Base-by-base conservation (phyloP, 2,888 invertebrate genomes). In the Tribolium freemani region DNA sequence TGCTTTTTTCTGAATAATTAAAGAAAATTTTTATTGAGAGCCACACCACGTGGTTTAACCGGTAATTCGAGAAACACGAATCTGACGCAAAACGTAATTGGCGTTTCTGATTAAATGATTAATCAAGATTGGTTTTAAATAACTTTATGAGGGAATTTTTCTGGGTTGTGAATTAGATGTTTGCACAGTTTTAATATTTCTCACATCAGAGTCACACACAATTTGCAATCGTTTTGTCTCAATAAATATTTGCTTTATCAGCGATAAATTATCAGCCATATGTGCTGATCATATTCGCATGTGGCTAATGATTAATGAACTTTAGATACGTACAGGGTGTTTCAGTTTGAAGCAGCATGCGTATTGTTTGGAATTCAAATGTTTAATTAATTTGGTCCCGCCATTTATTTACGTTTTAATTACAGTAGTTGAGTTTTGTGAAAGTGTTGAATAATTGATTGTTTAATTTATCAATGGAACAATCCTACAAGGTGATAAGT, bases 1-100 rank as follows among this genome's bases (percentile, higher is more conserved):
- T 20, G 48, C 30, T 48, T 60, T 48, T 64, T 64, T 13, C 20
- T 20, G 51, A 63, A 63, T 63, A 50, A 50, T 61, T 60, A 61
- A 63, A 26, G n/a, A 56, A 31, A 10, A 56, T 56, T 30, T 11
- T 66, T 11, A 13, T 56, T 38, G 38, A n/a, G 26, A 38, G 46
- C 10, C 26, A 30, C 13, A 31, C 31, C 44, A n/a, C 53, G 51
- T 66, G 54, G 11, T 26, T 13, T 2, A 26, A 60, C 31, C 44
- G 44, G 44, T 11, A 60, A 45, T 58, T 44, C 44, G 3, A 9
- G 31, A 31, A 26, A 38, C n/a, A 6, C 8, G 26, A 26, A 26
- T 38, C 38, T 38, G 38, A 38, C 38, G 38, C 38, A 38, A 38
- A 38, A 38, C 38, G 38, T 38, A 38, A 38, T 38, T 38, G n/a